Evolutionary conservation across 1,140 invertebrate genomes (phyloP).

Genomic region (Listronotus oregonensis): DNA sequence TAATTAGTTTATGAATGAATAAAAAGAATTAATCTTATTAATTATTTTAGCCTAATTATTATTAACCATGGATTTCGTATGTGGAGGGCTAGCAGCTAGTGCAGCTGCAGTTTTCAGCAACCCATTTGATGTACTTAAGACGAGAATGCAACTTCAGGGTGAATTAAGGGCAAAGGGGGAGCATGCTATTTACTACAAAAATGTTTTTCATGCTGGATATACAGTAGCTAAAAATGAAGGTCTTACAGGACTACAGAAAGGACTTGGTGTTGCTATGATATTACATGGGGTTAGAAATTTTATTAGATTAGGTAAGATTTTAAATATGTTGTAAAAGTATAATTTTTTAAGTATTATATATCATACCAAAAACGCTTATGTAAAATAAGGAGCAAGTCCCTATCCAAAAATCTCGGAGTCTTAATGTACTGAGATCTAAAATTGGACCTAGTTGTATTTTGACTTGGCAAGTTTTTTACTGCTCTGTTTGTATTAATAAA

Average conservation of each 20-base stretch:
- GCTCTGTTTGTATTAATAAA: too few relatives aligned
- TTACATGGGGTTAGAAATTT: conserved; percentile 48
- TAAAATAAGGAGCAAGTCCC: too few relatives aligned
- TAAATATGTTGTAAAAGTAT: too few relatives aligned
- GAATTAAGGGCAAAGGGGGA: conserved; percentile 74
- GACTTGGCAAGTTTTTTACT: too few relatives aligned
- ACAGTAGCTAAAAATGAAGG: conserved; percentile 65
- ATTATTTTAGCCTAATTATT: too few relatives aligned
- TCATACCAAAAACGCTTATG: too few relatives aligned
- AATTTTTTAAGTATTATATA: too few relatives aligned
- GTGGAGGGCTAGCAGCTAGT: conserved; percentile 50
- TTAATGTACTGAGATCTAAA: too few relatives aligned
- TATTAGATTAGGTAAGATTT: conserved; percentile 40
- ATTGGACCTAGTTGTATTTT: too few relatives aligned
- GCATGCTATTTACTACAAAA: conserved; percentile 58
- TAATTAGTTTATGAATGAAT: too few relatives aligned
- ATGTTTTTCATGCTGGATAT: conserved; percentile 55
- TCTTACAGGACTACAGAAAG: conserved; percentile 79
- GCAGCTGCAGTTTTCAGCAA: conserved; percentile 61
- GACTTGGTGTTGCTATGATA: conserved; percentile 73
- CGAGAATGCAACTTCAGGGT: conserved; percentile 86
- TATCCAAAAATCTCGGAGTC: too few relatives aligned
- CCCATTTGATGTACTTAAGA: conserved; percentile 85
- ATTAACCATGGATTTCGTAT: conserved; percentile 48
- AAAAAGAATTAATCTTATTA: too few relatives aligned